Percentiles rank a stretch among this genome's conserved stretches.
Conservation (phyloP, 2,797 vertebrate species). For the Bradypus variegatus region DNA sequence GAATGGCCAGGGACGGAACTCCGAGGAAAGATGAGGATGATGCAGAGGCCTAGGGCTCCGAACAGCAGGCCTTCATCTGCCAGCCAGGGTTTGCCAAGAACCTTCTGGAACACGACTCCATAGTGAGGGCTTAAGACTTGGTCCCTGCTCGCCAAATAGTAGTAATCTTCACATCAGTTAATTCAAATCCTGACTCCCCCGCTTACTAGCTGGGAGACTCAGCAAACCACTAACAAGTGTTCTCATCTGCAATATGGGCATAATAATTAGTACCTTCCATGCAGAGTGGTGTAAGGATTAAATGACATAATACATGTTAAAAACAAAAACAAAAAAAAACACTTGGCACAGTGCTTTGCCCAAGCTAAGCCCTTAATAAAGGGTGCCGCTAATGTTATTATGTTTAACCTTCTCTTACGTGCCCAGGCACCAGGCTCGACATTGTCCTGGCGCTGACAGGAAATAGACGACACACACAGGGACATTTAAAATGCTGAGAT, state of each 20-base stretch:
- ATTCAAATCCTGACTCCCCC: not conserved
- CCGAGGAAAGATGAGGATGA: not conserved
- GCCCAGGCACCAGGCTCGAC: not conserved
- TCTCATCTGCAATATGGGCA: conserved; percentile 21
- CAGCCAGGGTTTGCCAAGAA: not conserved
- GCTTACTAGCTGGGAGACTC: not conserved
- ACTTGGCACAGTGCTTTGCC: not conserved
- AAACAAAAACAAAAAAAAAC: not conserved
- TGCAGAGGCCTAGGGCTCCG: not conserved
- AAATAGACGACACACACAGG: not conserved
- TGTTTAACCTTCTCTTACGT: not conserved
- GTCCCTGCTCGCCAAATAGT: not conserved
- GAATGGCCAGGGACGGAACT: not conserved
- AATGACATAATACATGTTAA: not conserved
- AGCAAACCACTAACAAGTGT: not conserved
- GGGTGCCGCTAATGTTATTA: not conserved
- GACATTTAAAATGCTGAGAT: not conserved
- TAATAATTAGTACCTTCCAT: conserved; percentile 20
- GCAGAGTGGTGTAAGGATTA: not conserved
- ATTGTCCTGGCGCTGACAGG: not conserved
- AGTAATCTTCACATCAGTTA: not conserved
- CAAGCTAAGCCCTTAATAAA: conserved; percentile 35
- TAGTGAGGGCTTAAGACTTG: not conserved
- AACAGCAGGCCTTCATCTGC: not conserved
- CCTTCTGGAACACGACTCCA: too few relatives aligned